Base-by-base conservation (phyloP, 2,888 invertebrate genomes). In the Blastobasis lacticolella region DNA sequence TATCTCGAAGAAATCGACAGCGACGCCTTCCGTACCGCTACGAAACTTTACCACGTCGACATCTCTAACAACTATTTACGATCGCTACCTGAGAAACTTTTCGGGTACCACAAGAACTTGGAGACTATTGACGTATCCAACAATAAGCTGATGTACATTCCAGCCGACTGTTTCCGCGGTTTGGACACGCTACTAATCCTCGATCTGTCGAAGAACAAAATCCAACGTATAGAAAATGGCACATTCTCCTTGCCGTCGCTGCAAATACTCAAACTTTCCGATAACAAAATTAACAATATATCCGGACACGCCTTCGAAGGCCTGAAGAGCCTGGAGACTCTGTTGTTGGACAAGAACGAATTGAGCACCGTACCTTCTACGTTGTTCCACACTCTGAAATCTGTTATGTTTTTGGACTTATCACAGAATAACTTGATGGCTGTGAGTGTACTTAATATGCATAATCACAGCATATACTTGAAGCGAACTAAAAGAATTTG, bases 181-280 rank as follows among this genome's bases (percentile, higher is more conserved):
- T 79, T 93, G 37, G 75, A 79, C 6, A 85, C 89, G 4, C 73
- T 95, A 10, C 90, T 91, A 62, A 92, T 93, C 66, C 78, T 95
- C 53, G 94, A 94, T 77, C 75, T 94, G 23, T 92, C 92, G 4
- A 90, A 90, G 54, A 95, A 95, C 74, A 86, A 88, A 64, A 82
- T 95, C 57, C 88, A 89, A 49, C 80, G 76, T 10, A 78, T 94
- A 46, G 89, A 91, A 54, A 89, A 89, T 45, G 85, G 85, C 49
- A 81, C 91, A 1, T 91, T 94, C 63, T 84, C 90, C 48, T 74
- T 94, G 48, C 79, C 71, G 49, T 85, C 85, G 40, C 75, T 94
- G 42, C 90, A 90, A 63, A 85, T 90, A 56, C 78, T 95, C 48
- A 93, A 93, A 66, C 70, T 94, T 8, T 92, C 93, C 0, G 91